phyloP scores from a whole-genome alignment of 2,888 invertebrate species.

The Andrena minutula region DNA sequence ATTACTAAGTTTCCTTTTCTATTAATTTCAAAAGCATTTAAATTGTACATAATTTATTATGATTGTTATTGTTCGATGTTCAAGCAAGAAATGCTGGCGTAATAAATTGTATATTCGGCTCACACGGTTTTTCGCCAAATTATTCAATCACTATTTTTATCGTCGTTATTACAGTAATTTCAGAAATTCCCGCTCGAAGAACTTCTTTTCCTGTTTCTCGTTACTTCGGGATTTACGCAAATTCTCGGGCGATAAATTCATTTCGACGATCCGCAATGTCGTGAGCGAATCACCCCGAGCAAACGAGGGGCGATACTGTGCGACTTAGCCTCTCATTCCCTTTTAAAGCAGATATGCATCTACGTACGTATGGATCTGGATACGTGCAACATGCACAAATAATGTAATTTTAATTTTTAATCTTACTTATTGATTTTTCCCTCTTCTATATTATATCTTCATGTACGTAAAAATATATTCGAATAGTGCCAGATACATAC shows the following conservation, averaged over 20 bases:
- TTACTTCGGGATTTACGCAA: slow-evolving; percentile 66
- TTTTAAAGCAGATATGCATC: slow-evolving; percentile 13
- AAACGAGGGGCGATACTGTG: slow-evolving; percentile 44
- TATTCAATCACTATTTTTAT: slow-evolving; percentile 1
- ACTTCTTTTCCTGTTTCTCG: slow-evolving; percentile 60
- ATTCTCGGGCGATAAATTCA: slow-evolving; percentile 69
- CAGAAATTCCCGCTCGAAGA: slow-evolving; percentile 44
- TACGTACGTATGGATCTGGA: neutral
- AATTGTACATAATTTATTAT: no score
- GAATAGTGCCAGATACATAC: no score
- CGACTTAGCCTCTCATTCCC: slow-evolving; percentile 32
- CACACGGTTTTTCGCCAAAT: neutral
- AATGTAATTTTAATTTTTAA: neutral
- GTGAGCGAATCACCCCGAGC: slow-evolving; percentile 59
- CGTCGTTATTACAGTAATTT: slow-evolving; percentile 44
- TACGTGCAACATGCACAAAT: neutral
- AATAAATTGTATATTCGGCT: neutral
- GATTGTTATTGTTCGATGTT: no score
- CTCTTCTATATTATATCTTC: no score
- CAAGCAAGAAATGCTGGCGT: no score
- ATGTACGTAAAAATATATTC: no score
- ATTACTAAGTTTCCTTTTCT: no score
- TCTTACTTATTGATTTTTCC: no score
- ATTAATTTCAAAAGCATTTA: no score
- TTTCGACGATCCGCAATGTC: slow-evolving; percentile 69